These are phyloP conservation scores for Heliothis virescens DNA, from an alignment of 1,140 invertebrate genomes.

Conservation along the genomic window DNA sequence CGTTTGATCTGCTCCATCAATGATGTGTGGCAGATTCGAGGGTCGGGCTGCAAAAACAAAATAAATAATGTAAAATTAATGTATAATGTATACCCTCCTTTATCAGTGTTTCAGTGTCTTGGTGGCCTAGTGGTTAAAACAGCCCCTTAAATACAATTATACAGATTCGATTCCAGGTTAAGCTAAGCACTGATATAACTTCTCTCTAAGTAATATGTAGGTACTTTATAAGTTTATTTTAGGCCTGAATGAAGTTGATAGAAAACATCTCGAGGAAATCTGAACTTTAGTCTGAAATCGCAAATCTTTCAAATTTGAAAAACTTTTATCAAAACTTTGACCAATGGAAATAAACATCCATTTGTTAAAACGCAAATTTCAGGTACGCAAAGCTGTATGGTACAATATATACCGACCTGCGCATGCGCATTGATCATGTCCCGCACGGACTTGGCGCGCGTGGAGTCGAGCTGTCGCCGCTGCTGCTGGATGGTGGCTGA, in stretches of 20 bases:
- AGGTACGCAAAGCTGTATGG: too few species aligned
- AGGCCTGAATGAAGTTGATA: too few species aligned
- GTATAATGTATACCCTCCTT: not conserved
- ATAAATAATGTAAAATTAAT: not conserved
- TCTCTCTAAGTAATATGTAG: too few species aligned
- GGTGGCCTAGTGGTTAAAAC: too few species aligned
- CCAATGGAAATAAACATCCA: too few species aligned
- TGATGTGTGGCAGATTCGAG: slow-evolving; percentile 90
- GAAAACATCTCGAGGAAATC: too few species aligned
- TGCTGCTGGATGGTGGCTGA: slow-evolving; percentile 91
- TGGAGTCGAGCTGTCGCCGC: slow-evolving; percentile 74
- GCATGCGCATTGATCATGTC: slow-evolving; percentile 89
- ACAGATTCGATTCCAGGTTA: not conserved
- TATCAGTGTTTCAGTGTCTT: not conserved
- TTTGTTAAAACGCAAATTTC: too few species aligned
- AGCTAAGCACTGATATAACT: too few species aligned
- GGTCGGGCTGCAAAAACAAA: slow-evolving; percentile 86
- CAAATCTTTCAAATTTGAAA: too few species aligned
- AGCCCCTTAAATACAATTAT: not conserved
- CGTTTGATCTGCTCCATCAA: slow-evolving; percentile 97
- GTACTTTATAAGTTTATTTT: too few species aligned
- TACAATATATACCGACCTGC: slow-evolving; percentile 79
- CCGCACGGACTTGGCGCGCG: slow-evolving; percentile 86
- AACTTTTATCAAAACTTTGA: too few species aligned
- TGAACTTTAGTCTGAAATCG: too few species aligned